Conservation (phyloP, 2,797 vertebrate genomes). For the Acropternis orthonyx region DNA sequence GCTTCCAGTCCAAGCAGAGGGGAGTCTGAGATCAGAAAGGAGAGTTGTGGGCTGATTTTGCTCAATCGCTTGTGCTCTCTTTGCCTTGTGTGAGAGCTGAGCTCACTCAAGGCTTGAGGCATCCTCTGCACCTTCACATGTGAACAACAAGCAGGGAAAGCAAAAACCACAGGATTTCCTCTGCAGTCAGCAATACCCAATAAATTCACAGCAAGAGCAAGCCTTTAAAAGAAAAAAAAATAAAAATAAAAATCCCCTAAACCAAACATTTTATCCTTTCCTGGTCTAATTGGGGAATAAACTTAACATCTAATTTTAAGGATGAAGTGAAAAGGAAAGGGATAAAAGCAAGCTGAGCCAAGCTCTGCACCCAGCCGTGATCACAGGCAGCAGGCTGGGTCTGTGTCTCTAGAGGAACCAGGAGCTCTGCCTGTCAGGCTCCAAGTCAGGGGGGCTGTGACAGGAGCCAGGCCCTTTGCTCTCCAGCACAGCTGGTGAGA, state of each 20-base stretch:
- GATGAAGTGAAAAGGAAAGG: constrained; percentile 4
- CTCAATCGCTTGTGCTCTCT: not conserved
- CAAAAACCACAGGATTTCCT: constrained; percentile 32
- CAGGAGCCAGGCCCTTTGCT: not conserved
- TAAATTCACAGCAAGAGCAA: constrained; percentile 10
- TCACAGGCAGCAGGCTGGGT: not conserved
- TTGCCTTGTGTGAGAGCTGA: not conserved
- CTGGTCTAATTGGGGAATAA: constrained; percentile 41
- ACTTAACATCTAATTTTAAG: constrained; percentile 31
- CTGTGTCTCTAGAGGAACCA: not conserved
- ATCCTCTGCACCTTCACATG: constrained; percentile 3
- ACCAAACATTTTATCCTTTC: not conserved
- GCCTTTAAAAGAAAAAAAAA: not conserved
- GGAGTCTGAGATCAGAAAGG: constrained; percentile 1
- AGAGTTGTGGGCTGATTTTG: not conserved
- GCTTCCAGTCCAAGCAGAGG: constrained; percentile 5
- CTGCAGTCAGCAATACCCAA: constrained; percentile 9
- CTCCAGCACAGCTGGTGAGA: not conserved
- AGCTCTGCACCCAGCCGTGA: not conserved
- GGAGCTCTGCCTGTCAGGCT: not conserved
- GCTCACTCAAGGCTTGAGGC: not conserved
- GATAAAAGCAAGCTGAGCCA: not conserved
- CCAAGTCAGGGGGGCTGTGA: fast-evolving
- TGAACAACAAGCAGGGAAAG: constrained; percentile 15
- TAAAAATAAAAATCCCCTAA: not conserved